These are phyloP conservation scores for Dromas ardeola DNA, from an alignment of 2,113 vertebrate species.

Conservation along the genomic window DNA sequence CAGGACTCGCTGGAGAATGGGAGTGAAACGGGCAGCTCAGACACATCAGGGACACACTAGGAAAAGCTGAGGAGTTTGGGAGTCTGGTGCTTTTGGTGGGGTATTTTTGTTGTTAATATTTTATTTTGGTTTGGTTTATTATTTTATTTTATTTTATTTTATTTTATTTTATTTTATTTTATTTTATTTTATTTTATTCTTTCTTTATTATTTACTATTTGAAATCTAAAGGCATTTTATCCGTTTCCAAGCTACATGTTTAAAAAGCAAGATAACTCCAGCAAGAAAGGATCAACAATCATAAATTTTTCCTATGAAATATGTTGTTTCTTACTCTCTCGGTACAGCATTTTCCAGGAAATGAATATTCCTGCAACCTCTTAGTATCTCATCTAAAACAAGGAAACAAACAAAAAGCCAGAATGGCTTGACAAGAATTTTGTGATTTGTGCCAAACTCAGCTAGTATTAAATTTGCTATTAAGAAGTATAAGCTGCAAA, in stretches of 20 bases:
- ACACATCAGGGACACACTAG: neutral
- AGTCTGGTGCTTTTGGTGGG: neutral
- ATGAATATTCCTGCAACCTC: neutral
- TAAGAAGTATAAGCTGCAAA: slow-evolving; percentile 18
- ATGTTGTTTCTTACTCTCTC: neutral
- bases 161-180: neutral
- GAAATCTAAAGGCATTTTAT: neutral
- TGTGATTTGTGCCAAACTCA: neutral
- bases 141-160: neutral
- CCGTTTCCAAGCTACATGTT: neutral
- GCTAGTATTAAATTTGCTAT: neutral
- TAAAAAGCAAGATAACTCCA: neutral
- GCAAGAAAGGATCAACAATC: neutral
- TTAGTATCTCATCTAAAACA: neutral
- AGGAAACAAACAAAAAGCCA: neutral
- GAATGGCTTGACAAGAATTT: neutral
- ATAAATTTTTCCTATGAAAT: neutral
- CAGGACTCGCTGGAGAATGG: neutral
- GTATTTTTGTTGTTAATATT: too few relatives aligned
- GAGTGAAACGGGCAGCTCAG: neutral
- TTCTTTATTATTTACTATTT: neutral
- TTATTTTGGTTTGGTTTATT: neutral
- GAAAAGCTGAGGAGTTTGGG: neutral
- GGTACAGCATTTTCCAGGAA: neutral
- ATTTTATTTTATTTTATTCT: neutral